phyloP scores from a whole-genome alignment of 53 echinoderm and acorn worm genomes.

The Holothuria scabra region DNA sequence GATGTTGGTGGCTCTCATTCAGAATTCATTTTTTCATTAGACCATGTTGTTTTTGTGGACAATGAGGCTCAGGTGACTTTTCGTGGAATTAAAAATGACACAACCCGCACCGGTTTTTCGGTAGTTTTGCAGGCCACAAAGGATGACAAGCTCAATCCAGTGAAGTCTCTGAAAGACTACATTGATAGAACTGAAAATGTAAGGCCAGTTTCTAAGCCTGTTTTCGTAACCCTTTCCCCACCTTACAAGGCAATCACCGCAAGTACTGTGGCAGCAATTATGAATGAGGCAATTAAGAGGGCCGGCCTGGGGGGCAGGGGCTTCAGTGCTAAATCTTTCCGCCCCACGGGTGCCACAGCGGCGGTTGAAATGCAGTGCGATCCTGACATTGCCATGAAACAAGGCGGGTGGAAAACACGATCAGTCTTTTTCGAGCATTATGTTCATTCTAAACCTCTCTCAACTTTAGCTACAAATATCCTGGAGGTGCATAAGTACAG shows the following conservation, averaged over 20 bases:
- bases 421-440: no score
- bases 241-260: slow-evolving; percentile 19
- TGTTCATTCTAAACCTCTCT: no score
- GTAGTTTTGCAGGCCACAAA: background rate
- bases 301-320: background rate
- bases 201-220: background rate
- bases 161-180: slow-evolving; percentile 28
- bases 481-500: background rate
- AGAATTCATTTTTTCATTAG: background rate
- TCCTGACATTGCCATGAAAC: background rate
- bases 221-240: slow-evolving; percentile 16
- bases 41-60: background rate
- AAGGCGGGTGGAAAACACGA: background rate
- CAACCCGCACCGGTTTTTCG: background rate
- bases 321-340: background rate
- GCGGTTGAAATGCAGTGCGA: background rate
- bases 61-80: no score
- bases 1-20: background rate
- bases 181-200: slow-evolving; percentile 8
- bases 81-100: no score
- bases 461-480: background rate
- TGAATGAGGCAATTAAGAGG: background rate
- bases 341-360: background rate
- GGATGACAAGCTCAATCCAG: slow-evolving; percentile 7
- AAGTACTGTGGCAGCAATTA: background rate